These are phyloP conservation scores for Caenorhabditis brenneri DNA, from an alignment of 1,140 invertebrate genomes.

Conservation along the genomic window DNA sequence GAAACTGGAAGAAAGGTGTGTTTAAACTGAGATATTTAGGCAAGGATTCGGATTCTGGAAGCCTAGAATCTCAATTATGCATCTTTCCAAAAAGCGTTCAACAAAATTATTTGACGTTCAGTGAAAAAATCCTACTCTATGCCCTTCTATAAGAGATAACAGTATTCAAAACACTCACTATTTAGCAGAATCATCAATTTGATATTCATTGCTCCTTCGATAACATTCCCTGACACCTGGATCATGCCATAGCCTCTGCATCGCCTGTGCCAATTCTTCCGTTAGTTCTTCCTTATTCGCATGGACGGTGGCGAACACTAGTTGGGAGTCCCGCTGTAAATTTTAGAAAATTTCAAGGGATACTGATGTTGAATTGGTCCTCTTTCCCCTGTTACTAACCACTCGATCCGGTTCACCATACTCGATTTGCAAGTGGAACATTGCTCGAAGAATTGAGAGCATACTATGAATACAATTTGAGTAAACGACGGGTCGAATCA, in stretches of 20 bases:
- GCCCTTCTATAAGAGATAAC: not conserved
- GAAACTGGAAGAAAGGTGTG: constrained; percentile 61
- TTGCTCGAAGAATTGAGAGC: constrained; percentile 69
- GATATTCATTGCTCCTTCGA: constrained; percentile 80
- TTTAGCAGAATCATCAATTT: constrained; percentile 80
- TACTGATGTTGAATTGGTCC: not conserved
- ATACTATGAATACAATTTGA: constrained; percentile 70
- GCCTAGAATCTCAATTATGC: no score
- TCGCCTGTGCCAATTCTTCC: constrained; percentile 66
- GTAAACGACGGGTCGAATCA: constrained; percentile 70
- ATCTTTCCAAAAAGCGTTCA: no score
- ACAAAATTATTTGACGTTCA: no score
- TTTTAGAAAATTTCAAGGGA: not conserved
- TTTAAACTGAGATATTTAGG: no score
- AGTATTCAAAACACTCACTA: constrained; percentile 73
- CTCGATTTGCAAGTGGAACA: constrained; percentile 71
- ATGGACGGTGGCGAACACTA: constrained; percentile 71
- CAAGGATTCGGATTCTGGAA: no score
- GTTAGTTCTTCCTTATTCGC: constrained; percentile 70
- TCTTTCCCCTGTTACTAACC: constrained; percentile 56
- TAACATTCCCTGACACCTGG: constrained; percentile 78
- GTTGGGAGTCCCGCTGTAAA: constrained; percentile 68
- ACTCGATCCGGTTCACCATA: constrained; percentile 67
- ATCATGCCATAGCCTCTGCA: constrained; percentile 74
- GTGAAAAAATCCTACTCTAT: no score